Conservation (phyloP, 1,140 invertebrate species). For the Laupala kohalensis region DNA sequence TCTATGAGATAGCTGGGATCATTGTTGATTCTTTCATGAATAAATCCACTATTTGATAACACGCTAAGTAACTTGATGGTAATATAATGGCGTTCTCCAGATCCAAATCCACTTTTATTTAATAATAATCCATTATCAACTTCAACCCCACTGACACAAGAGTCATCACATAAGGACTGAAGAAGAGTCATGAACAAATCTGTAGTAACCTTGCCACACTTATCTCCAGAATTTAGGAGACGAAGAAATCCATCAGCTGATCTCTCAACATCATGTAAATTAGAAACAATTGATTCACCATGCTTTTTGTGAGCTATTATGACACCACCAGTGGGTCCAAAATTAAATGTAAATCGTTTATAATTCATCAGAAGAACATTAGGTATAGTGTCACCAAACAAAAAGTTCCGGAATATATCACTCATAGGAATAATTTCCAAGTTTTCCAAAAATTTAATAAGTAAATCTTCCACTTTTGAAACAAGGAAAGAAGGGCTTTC, state of each 20-base stretch:
- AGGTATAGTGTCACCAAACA: slow-evolving; percentile 17
- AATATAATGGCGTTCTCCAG: slow-evolving; percentile 17
- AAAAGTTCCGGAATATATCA: slow-evolving; percentile 11
- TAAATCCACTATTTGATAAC: slow-evolving; percentile 22
- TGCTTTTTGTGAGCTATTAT: neutral
- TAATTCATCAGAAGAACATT: slow-evolving; percentile 20
- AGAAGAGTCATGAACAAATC: slow-evolving; percentile 7
- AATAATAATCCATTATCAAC: neutral
- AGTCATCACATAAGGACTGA: neutral
- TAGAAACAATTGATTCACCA: neutral
- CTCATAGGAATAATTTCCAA: neutral
- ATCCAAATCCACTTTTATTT: neutral
- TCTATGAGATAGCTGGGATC: slow-evolving; percentile 21
- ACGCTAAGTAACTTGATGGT: slow-evolving; percentile 26
- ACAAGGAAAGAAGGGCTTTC: slow-evolving; percentile 25
- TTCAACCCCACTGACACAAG: neutral
- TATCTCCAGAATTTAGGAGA: slow-evolving; percentile 1
- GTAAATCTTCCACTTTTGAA: slow-evolving; percentile 24
- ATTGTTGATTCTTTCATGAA: slow-evolving; percentile 27
- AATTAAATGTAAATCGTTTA: slow-evolving; percentile 22
- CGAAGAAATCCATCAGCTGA: slow-evolving; percentile 5
- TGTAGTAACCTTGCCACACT: slow-evolving; percentile 4
- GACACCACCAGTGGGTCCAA: slow-evolving; percentile 26
- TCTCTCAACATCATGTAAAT: neutral
- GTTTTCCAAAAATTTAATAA: slow-evolving; percentile 23